phyloP scores from a whole-genome alignment of 2,113 vertebrate genomes.

The Ailuropoda melanoleuca region DNA sequence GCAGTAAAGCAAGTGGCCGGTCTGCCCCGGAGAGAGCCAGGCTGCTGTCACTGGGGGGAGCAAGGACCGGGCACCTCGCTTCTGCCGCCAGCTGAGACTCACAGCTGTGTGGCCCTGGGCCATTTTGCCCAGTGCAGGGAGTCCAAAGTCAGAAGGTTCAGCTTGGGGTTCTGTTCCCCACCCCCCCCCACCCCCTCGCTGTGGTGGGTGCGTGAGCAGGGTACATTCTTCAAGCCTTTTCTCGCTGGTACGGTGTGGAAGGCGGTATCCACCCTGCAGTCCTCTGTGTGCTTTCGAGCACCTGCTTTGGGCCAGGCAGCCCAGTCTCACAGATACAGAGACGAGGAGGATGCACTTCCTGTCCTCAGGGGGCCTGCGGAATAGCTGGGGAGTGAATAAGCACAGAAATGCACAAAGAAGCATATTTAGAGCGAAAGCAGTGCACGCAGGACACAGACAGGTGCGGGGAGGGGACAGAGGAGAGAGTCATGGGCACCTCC shows the following conservation, averaged over 20 bases:
- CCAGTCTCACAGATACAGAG: background rate
- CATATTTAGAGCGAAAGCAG: background rate
- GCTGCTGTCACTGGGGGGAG: rapidly evolving
- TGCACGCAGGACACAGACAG: too few species aligned
- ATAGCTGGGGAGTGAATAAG: background rate
- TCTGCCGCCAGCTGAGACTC: background rate
- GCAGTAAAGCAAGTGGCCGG: rapidly evolving
- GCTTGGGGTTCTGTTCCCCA: background rate
- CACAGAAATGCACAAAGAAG: background rate
- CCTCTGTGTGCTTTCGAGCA: rapidly evolving
- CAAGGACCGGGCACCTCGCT: background rate
- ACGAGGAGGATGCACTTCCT: rapidly evolving
- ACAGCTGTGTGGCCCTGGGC: background rate
- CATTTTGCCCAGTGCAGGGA: rapidly evolving
- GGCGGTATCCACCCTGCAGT: rapidly evolving
- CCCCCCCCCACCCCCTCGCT: rapidly evolving
- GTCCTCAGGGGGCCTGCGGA: background rate
- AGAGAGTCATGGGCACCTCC: background rate
- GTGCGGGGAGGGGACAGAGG: too few species aligned
- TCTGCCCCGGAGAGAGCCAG: background rate
- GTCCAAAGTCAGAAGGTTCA: background rate
- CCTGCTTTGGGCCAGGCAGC: background rate
- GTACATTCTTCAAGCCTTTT: background rate
- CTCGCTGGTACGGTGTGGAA: rapidly evolving
- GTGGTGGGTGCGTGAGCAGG: rapidly evolving